Base-by-base conservation (phyloP, 2,113 vertebrate genomes). In the Pomatostomus ruficeps region DNA sequence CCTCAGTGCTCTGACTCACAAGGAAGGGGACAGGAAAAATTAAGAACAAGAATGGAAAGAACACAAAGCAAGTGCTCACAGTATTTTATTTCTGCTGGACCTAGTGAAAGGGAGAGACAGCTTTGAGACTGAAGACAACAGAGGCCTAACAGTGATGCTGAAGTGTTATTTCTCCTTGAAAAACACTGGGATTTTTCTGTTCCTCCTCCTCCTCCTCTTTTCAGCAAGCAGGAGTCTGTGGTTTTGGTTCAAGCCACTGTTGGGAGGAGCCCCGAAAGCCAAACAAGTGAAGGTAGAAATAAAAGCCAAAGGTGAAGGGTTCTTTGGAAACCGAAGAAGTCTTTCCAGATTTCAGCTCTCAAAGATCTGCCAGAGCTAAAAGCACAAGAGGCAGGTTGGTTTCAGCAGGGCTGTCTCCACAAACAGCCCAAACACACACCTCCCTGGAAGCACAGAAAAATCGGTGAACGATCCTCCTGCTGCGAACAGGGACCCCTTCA, bases 1-100 rank as follows among this genome's bases (percentile, higher is more conserved):
- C 94, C 79, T 80, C 94, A 84, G 75, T 45, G 14, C 78, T 84
- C 46, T 94, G 81, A 95, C 59, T 93, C 61, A 76, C 54, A 87
- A n/a, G 13, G 46, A 51, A 87, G 55, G 25, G 8, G 62, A 31
- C 48, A 19, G 25, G 51, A 36, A n/a, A n/a, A n/a, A n/a, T n/a
- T n/a, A n/a, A 28, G 20, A 38, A 49, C 72, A 89, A 57, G 24
- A 91, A 92, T 38, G 59, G 63, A 85, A 95, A 76, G 90, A 85
- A 93, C 29, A 5, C 79, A 85, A 89, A 84, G 85, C 63, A 77
- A 74, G 59, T 52, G 38, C 71, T 85, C 23, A 2, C 23, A 24
- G 77, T 16, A 36, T 91, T 87, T 92, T 49, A 58, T 91, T 89
- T 51, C 74, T 74, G 49, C 76, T 87, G 67, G 52, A 62, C 80